Evolutionary conservation across 1,140 invertebrate genomes (phyloP).

Genomic region (Meloidogyne chitwoodi): DNA sequence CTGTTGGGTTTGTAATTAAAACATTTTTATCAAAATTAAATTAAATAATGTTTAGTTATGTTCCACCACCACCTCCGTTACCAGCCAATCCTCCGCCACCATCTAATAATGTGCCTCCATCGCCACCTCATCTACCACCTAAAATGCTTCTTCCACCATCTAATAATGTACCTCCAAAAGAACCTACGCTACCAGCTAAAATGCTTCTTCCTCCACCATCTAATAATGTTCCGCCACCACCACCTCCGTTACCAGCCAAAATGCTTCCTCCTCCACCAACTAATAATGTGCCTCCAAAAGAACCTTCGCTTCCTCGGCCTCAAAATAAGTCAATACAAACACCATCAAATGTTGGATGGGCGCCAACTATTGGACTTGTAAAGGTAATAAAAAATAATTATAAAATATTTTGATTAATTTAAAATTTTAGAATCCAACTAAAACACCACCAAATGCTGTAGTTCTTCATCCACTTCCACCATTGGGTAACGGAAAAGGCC

Average conservation of each 20-base stretch:
- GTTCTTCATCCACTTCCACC: background rate
- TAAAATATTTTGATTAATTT: background rate
- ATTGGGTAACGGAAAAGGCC: background rate
- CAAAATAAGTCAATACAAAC: background rate
- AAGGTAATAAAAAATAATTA: background rate
- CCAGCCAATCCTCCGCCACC: background rate
- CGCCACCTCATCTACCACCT: too few species aligned
- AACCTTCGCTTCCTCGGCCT: background rate
- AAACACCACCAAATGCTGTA: background rate
- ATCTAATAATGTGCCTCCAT: background rate
- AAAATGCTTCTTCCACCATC: too few species aligned
- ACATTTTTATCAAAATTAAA: background rate
- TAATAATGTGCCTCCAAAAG: background rate
- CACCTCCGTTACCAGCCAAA: background rate
- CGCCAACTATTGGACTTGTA: background rate
- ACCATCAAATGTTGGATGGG: too few species aligned
- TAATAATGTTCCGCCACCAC: too few species aligned
- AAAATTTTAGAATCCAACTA: background rate
- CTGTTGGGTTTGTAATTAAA: background rate
- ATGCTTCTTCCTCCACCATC: too few species aligned
- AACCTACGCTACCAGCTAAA: background rate
- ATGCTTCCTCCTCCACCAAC: background rate
- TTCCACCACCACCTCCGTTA: background rate
- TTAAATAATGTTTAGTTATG: background rate
- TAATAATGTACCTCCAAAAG: background rate